These are phyloP conservation scores for Hypomecis punctinalis DNA, from an alignment of 2,888 invertebrate species.

Conservation along the genomic window DNA sequence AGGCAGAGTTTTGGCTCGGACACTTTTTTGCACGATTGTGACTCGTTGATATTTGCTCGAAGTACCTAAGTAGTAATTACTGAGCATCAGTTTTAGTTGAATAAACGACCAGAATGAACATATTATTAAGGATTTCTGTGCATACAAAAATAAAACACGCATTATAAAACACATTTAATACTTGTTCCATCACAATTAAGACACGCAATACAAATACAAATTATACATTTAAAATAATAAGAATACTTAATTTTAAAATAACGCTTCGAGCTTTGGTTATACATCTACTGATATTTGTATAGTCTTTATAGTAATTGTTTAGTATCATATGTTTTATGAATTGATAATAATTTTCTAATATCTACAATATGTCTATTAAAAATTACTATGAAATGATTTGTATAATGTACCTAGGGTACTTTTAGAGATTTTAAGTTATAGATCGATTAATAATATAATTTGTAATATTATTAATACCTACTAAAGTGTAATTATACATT, in stretches of 20 bases:
- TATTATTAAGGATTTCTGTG: too few relatives aligned
- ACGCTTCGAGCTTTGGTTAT: conserved; percentile 37
- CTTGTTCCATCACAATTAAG: conserved; percentile 58
- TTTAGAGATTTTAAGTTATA: not conserved
- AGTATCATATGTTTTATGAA: conserved; percentile 6
- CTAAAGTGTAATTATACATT: too few relatives aligned
- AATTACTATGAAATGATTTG: not conserved
- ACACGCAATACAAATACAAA: conserved; percentile 56
- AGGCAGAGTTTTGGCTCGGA: too few relatives aligned
- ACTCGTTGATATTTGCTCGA: too few relatives aligned
- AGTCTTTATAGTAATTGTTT: conserved; percentile 40
- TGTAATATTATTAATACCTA: too few relatives aligned
- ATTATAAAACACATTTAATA: conserved; percentile 61
- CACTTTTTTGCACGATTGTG: too few relatives aligned
- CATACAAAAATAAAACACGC: conserved; percentile 40
- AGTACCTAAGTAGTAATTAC: too few relatives aligned
- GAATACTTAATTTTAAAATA: conserved; percentile 20
- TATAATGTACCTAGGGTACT: not conserved
- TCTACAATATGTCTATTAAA: conserved; percentile 1
- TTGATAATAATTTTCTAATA: conserved; percentile 1
- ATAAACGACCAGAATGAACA: too few relatives aligned
- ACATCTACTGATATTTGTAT: conserved; percentile 39
- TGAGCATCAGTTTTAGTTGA: too few relatives aligned
- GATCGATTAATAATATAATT: not conserved
- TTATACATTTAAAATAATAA: conserved; percentile 30